Percentiles rank a stretch among this genome's conserved stretches.
These are phyloP conservation scores for Sturnus vulgaris DNA, from an alignment of 2,113 vertebrate species.

Conservation along the genomic window DNA sequence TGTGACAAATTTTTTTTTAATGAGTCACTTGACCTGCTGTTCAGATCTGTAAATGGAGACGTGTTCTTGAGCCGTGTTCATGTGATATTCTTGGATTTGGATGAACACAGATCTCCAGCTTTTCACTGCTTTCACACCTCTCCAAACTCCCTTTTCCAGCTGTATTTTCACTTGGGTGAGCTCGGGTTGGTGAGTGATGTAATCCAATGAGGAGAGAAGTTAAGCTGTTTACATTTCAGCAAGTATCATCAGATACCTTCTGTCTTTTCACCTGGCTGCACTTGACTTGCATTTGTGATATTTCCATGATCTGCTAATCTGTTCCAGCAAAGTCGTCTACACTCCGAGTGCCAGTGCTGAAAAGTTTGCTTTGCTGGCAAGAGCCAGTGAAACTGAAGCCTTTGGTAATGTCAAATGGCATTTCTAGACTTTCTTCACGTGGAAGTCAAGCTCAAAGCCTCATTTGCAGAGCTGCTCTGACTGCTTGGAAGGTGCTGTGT, in stretches of 20 bases:
- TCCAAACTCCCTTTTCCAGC: not conserved
- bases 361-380: not conserved
- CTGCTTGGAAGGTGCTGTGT: not conserved
- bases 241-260: conserved; percentile 1
- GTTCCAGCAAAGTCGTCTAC: not conserved
- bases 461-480: not conserved
- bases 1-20: not conserved
- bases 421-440: not conserved
- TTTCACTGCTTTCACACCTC: not conserved
- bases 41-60: not conserved
- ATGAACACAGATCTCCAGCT: not conserved
- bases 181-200: not conserved
- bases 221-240: not conserved
- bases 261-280: conserved; percentile 16
- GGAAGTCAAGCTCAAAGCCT: not conserved
- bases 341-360: not conserved
- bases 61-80: not conserved
- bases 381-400: not conserved
- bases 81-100: not conserved
- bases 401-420: not conserved
- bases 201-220: not conserved
- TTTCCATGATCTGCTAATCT: conserved; percentile 9
- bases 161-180: not conserved
- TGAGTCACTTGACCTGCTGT: not conserved
- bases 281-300: not conserved